Evolutionary conservation across 1,140 invertebrate genomes (phyloP).

Genomic region (Branchinecta lindahli): DNA sequence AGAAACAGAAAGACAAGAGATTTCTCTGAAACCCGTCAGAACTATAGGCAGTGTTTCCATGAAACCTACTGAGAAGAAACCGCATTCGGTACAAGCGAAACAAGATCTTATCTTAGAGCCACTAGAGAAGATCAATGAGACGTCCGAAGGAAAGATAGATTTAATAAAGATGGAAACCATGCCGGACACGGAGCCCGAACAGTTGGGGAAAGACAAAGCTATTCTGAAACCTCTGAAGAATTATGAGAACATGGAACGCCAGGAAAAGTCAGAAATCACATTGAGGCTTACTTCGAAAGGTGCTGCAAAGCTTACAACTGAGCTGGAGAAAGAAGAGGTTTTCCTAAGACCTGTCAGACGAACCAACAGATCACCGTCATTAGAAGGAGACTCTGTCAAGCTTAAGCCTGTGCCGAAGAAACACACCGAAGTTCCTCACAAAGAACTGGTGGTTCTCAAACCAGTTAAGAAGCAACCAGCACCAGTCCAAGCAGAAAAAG

Average conservation of each 20-base stretch:
- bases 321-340: neutral
- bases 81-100: constrained; percentile 20
- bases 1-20: constrained; percentile 15
- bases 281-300: neutral
- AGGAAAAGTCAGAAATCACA: neutral
- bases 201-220: neutral
- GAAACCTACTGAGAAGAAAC: constrained; percentile 20
- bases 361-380: neutral
- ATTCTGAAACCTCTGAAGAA: neutral
- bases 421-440: neutral
- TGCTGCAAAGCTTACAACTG: neutral
- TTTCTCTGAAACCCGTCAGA: constrained; percentile 16
- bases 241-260: neutral
- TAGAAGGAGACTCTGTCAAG: neutral
- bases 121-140: neutral
- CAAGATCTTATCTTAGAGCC: constrained; percentile 10
- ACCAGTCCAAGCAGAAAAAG: constrained; percentile 20
- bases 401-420: neutral
- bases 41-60: neutral
- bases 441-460: neutral
- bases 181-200: neutral
- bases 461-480: neutral
- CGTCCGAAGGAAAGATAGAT: constrained; percentile 19
- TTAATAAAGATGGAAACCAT: neutral
- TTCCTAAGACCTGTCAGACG: neutral